These are phyloP conservation scores for Leptopilina clavipes DNA, from an alignment of 1,140 invertebrate genomes.

Conservation along the genomic window DNA sequence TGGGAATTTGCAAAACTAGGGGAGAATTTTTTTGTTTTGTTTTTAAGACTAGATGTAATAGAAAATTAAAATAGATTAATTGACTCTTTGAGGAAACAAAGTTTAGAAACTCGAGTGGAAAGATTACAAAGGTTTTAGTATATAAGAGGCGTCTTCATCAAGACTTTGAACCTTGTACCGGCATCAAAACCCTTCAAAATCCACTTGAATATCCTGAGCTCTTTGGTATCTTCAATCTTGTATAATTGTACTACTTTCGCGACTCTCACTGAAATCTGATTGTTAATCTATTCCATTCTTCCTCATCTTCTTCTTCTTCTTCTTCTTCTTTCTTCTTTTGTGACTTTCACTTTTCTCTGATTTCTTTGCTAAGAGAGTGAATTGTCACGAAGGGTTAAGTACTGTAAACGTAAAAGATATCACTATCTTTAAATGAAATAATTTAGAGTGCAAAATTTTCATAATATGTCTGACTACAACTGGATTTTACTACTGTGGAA, in stretches of 20 bases:
- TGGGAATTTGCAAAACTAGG: too few relatives aligned
- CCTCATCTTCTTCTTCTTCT: neutral
- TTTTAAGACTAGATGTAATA: too few relatives aligned
- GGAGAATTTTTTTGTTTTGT: too few relatives aligned
- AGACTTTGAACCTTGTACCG: neutral
- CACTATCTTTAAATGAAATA: too few relatives aligned
- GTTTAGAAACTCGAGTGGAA: conserved; percentile 27
- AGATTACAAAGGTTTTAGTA: conserved; percentile 27
- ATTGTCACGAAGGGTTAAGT: too few relatives aligned
- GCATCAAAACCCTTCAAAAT: conserved; percentile 10
- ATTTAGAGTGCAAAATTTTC: too few relatives aligned
- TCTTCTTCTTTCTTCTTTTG: too few relatives aligned
- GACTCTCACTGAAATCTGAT: neutral
- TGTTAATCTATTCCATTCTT: conserved; percentile 40
- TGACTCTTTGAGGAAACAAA: neutral
- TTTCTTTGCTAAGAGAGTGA: too few relatives aligned
- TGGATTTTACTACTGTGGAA: too few relatives aligned
- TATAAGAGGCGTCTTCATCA: conserved; percentile 7
- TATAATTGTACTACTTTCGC: conserved; percentile 15
- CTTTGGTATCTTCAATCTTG: conserved; percentile 24
- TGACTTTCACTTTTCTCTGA: too few relatives aligned
- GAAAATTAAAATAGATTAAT: neutral
- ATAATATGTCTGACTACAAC: too few relatives aligned
- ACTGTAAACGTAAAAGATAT: too few relatives aligned
- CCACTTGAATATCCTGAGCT: conserved; percentile 28